Conservation (phyloP, 2,888 invertebrate genomes). For the Minunthozetes semirufus region DNA sequence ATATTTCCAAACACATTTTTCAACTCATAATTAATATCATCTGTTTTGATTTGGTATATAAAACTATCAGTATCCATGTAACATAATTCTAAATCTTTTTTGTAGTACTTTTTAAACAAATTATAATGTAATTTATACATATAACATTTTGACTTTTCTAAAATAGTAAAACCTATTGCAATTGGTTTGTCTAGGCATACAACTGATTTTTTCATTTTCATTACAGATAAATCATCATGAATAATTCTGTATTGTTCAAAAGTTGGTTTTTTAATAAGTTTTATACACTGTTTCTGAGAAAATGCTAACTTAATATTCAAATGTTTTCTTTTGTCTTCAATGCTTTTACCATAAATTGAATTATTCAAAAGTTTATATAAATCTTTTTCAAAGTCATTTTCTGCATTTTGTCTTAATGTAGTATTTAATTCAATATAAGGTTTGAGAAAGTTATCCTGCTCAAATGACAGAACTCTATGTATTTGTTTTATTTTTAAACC, state of each 20-base stretch:
- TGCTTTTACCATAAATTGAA: slow-evolving; percentile 46
- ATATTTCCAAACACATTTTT: not conserved
- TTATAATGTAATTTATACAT: slow-evolving; percentile 44
- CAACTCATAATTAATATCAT: slow-evolving; percentile 44
- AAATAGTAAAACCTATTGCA: slow-evolving; percentile 42
- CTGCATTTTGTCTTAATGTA: slow-evolving; percentile 42
- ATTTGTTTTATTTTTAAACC: slow-evolving; percentile 16
- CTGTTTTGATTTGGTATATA: slow-evolving; percentile 43
- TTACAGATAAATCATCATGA: not conserved
- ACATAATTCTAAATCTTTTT: slow-evolving; percentile 39
- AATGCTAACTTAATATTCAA: slow-evolving; percentile 43
- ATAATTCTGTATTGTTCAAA: slow-evolving; percentile 34
- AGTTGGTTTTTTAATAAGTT: slow-evolving; percentile 31
- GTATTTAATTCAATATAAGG: slow-evolving; percentile 37
- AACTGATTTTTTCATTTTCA: slow-evolving; percentile 35
- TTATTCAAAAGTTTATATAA: slow-evolving; percentile 48
- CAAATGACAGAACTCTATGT: not conserved
- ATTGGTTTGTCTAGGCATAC: slow-evolving; percentile 43
- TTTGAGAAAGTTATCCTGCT: not conserved
- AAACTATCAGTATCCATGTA: slow-evolving; percentile 46
- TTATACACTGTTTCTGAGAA: slow-evolving; percentile 21
- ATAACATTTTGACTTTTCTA: slow-evolving; percentile 44
- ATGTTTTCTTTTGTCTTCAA: slow-evolving; percentile 46
- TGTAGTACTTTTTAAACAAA: slow-evolving; percentile 42
- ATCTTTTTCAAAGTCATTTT: slow-evolving; percentile 47